phyloP scores from a whole-genome alignment of 2,888 invertebrate species.

The Proisotoma minuta region DNA sequence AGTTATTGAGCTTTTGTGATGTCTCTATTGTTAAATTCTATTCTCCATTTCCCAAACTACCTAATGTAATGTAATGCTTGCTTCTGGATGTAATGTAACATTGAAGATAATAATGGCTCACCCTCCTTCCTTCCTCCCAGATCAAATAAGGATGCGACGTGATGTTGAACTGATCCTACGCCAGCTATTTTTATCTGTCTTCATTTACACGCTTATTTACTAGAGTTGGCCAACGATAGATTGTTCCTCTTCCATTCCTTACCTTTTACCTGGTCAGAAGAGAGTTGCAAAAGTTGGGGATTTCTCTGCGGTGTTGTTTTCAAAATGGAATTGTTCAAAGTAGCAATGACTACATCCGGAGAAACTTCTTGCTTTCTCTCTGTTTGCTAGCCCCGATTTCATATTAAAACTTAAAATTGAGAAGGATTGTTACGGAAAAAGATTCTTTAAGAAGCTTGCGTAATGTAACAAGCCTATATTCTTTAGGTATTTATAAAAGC shows the following conservation, averaged over 20 bases:
- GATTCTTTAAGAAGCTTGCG: too few species aligned
- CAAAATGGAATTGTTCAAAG: not conserved
- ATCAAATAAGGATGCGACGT: constrained; percentile 8
- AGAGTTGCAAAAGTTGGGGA: constrained; percentile 1
- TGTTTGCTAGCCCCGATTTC: too few species aligned
- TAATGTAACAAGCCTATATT: too few species aligned
- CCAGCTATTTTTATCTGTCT: not conserved
- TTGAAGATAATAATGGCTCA: not conserved
- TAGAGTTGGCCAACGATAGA: not conserved
- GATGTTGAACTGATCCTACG: too few species aligned
- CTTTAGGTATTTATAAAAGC: too few species aligned
- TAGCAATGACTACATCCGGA: too few species aligned
- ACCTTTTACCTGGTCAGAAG: not conserved
- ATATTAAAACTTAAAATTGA: too few species aligned
- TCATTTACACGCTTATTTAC: not conserved
- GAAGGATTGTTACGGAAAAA: too few species aligned
- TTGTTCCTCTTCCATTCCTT: not conserved
- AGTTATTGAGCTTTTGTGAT: constrained; percentile 16
- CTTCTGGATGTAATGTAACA: not conserved
- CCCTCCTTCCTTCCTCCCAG: not conserved
- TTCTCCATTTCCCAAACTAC: not conserved
- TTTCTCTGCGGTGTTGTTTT: constrained; percentile 5
- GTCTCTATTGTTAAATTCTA: not conserved
- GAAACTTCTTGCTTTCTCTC: too few species aligned
- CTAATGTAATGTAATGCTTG: not conserved